These are phyloP conservation scores for Dinothrombium tinctorium DNA, from an alignment of 1,140 invertebrate genomes.

Conservation along the genomic window DNA sequence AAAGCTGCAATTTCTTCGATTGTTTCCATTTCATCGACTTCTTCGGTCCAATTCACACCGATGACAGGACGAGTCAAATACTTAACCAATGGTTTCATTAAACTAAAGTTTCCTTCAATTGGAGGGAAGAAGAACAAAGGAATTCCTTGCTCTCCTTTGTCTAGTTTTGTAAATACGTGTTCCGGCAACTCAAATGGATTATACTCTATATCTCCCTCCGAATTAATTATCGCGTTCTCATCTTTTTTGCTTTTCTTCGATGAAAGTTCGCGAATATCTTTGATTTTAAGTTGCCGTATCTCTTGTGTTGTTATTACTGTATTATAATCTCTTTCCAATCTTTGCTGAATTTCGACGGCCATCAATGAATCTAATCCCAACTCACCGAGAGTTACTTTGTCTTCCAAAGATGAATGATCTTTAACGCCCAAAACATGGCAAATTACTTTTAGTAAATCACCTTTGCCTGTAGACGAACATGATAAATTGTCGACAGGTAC, in stretches of 20 bases:
- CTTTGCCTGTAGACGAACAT: conserved; percentile 9
- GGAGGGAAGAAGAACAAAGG: conserved; percentile 60
- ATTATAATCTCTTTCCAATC: conserved; percentile 71
- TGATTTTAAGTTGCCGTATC: conserved; percentile 4
- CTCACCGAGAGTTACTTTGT: conserved; percentile 50
- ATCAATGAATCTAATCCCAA: conserved; percentile 90
- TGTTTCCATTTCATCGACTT: conserved; percentile 31
- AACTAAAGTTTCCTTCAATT: conserved; percentile 53
- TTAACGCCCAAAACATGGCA: conserved; percentile 27
- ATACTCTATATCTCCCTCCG: neutral
- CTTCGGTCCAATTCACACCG: conserved; percentile 61
- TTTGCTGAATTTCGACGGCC: conserved; percentile 92
- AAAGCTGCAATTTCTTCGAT: conserved; percentile 46
- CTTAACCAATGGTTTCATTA: conserved; percentile 39
- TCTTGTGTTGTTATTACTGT: conserved; percentile 20
- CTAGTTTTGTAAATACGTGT: conserved; percentile 23
- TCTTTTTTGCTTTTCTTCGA: conserved; percentile 1
- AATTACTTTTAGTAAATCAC: conserved; percentile 19
- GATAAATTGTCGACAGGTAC: conserved; percentile 34
- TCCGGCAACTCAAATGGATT: conserved; percentile 1
- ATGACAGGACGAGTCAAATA: conserved; percentile 49
- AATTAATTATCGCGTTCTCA: conserved; percentile 8
- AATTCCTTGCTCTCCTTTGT: conserved; percentile 19
- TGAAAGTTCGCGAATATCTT: neutral
- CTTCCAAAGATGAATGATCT: conserved; percentile 58